Percentiles rank a stretch among this genome's conserved stretches.
Conservation (phyloP, 2,888 invertebrate genomes). For the Lomographa bimaculata region DNA sequence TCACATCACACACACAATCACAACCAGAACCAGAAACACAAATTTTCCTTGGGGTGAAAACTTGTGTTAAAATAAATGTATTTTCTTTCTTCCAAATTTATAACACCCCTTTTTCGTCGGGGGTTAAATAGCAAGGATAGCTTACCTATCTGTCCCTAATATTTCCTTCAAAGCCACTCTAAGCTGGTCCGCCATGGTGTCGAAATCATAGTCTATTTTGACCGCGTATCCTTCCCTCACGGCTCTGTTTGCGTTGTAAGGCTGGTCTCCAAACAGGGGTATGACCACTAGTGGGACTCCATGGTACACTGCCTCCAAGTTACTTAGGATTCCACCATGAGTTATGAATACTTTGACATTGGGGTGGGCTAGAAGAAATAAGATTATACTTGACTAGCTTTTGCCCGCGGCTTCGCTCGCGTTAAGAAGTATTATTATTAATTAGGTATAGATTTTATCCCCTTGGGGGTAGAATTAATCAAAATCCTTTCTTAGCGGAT, state of each 20-base stretch:
- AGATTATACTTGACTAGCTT: too few relatives aligned
- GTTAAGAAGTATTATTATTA: too few relatives aligned
- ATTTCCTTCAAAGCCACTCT: constrained; percentile 44
- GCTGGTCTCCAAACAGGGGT: constrained; percentile 65
- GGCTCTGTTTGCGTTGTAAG: constrained; percentile 48
- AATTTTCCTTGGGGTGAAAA: too few relatives aligned
- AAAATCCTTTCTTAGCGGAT: too few relatives aligned
- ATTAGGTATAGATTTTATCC: too few relatives aligned
- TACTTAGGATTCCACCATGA: constrained; percentile 53
- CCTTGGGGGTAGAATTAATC: too few relatives aligned
- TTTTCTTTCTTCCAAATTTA: too few relatives aligned
- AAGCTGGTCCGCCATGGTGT: constrained; percentile 41
- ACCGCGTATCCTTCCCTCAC: constrained; percentile 45
- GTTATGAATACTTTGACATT: constrained; percentile 52
- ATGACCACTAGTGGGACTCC: constrained; percentile 59
- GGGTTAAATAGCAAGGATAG: not conserved
- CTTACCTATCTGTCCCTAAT: constrained; percentile 48
- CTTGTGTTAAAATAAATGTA: too few relatives aligned
- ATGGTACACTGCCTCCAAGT: constrained; percentile 44
- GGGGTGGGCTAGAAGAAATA: constrained; percentile 51
- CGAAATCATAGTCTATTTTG: constrained; percentile 36
- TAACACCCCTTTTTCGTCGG: too few relatives aligned
- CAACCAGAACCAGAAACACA: too few relatives aligned
- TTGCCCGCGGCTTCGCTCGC: too few relatives aligned
- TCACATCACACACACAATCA: too few relatives aligned